Percentiles rank a stretch among this genome's conserved stretches.
Conservation (phyloP, 2,113 vertebrate genomes). For the Rhea pennata region DNA sequence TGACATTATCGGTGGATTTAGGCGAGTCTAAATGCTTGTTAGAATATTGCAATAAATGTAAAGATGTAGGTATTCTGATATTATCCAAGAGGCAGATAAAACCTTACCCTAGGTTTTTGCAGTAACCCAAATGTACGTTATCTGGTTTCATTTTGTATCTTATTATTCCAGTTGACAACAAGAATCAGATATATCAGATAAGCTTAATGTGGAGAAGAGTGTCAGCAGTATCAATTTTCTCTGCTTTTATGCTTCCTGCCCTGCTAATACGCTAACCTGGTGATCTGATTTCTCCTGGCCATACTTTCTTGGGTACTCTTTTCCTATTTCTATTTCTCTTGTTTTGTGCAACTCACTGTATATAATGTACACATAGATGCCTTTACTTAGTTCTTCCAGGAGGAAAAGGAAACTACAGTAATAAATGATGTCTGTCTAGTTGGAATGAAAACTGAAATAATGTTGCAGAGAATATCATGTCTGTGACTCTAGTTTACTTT, state of each 20-base stretch:
- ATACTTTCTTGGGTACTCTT: not conserved
- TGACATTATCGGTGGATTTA: not conserved
- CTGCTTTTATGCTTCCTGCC: not conserved
- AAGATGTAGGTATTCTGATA: not conserved
- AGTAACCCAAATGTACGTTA: not conserved
- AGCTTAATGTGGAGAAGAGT: not conserved
- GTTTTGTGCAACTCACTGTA: not conserved
- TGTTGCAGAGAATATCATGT: not conserved
- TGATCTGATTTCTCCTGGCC: not conserved
- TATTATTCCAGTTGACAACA: constrained; percentile 19
- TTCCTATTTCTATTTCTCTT: not conserved
- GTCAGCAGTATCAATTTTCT: not conserved
- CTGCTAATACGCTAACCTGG: not conserved
- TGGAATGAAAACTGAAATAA: not conserved
- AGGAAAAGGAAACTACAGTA: not conserved
- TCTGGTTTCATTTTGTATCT: constrained; percentile 1
- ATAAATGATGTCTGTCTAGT: not conserved
- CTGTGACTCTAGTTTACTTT: not conserved
- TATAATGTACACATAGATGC: not conserved
- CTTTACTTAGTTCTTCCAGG: not conserved
- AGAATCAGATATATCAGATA: constrained; percentile 29
- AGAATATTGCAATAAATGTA: not conserved
- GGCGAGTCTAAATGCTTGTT: not conserved
- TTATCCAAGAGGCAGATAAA: constrained; percentile 9
- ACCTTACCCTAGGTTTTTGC: not conserved